Evolutionary conservation across 2,888 invertebrate species (phyloP).

Genomic region (Cantharis flavilabris): DNA sequence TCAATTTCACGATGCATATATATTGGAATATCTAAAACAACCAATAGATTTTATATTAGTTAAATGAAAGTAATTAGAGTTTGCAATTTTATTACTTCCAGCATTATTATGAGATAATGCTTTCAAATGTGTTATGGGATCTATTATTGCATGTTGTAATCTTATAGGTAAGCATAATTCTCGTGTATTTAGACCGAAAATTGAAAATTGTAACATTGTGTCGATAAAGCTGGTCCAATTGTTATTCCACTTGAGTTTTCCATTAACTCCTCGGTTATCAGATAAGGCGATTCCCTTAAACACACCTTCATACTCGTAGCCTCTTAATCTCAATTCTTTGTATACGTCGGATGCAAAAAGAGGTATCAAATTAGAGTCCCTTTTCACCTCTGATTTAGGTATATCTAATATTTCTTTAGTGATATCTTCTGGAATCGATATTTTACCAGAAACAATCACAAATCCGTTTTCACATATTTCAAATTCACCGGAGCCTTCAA

Average conservation of each 20-base stretch:
- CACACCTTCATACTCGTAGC: slow-evolving; percentile 82
- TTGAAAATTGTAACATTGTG: slow-evolving; percentile 92
- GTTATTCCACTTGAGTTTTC: slow-evolving; percentile 81
- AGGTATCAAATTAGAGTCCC: slow-evolving; percentile 57
- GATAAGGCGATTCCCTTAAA: slow-evolving; percentile 81
- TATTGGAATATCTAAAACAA: slow-evolving; percentile 60
- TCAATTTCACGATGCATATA: slow-evolving; percentile 72
- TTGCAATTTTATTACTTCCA: slow-evolving; percentile 34
- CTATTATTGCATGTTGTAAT: slow-evolving; percentile 78
- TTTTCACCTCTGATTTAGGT: slow-evolving; percentile 51
- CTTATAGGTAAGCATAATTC: slow-evolving; percentile 90
- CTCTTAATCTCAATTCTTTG: slow-evolving; percentile 83
- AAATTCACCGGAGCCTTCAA: slow-evolving; percentile 83
- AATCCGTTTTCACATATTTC: slow-evolving; percentile 88
- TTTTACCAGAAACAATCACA: slow-evolving; percentile 79
- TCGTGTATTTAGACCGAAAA: slow-evolving; percentile 75
- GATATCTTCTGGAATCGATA: slow-evolving; percentile 68
- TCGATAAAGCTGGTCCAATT: slow-evolving; percentile 97
- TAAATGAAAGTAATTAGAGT: background rate
- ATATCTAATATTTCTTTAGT: slow-evolving; percentile 66
- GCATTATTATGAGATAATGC: slow-evolving; percentile 47
- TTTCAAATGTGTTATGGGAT: slow-evolving; percentile 72
- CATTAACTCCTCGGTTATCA: slow-evolving; percentile 72
- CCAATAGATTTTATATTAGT: background rate
- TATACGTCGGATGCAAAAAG: slow-evolving; percentile 75